phyloP scores from a whole-genome alignment of 2,113 vertebrate species.

The Leucoraja erinaceus region DNA sequence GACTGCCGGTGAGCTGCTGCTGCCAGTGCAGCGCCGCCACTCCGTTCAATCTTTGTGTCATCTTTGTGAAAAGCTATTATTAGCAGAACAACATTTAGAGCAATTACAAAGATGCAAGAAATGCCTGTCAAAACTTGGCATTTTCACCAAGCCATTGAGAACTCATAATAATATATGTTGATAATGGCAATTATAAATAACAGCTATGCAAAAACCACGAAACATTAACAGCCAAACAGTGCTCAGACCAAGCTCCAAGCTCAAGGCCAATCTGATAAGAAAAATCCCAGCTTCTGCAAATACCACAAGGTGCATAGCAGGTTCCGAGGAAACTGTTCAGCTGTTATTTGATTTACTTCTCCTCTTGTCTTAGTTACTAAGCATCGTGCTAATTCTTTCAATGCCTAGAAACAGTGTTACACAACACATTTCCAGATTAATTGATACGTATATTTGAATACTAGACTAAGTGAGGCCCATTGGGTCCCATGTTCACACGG shows the following conservation, averaged over 20 bases:
- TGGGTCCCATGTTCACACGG: no score
- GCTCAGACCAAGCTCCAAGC: not conserved
- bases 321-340: not conserved
- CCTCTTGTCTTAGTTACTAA: not conserved
- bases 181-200: not conserved
- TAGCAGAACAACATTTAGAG: not conserved
- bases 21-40: no score
- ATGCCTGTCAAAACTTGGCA: not conserved
- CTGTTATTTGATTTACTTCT: not conserved
- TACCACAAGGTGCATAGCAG: not conserved
- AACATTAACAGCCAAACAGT: not conserved
- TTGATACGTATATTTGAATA: not conserved
- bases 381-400: not conserved
- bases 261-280: not conserved
- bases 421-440: no score
- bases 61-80: not conserved
- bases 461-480: no score
- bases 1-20: no score
- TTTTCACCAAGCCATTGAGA: not conserved
- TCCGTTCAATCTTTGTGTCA: no score
- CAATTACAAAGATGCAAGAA: not conserved
- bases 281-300: not conserved
- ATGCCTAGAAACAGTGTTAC: not conserved
- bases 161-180: not conserved
- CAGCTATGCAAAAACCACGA: not conserved